Evolutionary conservation across 2,888 invertebrate genomes (phyloP), one percentile per base, ranked within the genome.

Genomic region (Hartigia nigra): DNA sequence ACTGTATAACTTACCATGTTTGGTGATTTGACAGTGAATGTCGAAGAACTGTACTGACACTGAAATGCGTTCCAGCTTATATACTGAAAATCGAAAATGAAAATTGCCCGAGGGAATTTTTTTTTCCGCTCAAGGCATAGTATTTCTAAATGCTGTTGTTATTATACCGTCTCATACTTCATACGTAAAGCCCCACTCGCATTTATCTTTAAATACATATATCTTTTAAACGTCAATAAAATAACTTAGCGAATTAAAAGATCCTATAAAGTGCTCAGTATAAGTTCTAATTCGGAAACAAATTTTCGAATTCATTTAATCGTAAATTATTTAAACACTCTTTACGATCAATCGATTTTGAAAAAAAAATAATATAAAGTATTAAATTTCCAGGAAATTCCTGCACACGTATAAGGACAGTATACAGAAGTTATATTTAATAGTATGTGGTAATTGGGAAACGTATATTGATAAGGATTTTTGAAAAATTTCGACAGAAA

Each of bases 11-110:
- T 79, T 74, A 79, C 78, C 78, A 79, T 79, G 31, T 69, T 76
- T 79, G 78, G 74, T 76, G 78, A 74, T 79, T 76, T 79, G 76
- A 79, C 78, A 76, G 78, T 74, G 74, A 76, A 39, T 76, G 76
- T 76, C 74, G 76, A 55, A 74, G 70, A 74, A 79, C 78, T 79
- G 78, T 79, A 37, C 74, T 36, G 23, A 31, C 35, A 72, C 69
- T 55, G 35, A 34, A 39, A 23, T 76, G 12, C 31, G 55, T 31
- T 69, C 32, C 14, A 34, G 78, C 76, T 75, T 79, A 77, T 79
- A 79, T 79, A 79, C 78, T 69, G 31, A 31, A 31, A 70, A 23
- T 69, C 55, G 12, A 74, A 76, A 76, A 35, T 69, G 78, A 74
- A 76, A 79, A 79, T 76, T 35, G 78, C 78, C 78, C 23, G 12